phyloP scores from a whole-genome alignment of 2,797 vertebrate species.

The Crax fasciolata region DNA sequence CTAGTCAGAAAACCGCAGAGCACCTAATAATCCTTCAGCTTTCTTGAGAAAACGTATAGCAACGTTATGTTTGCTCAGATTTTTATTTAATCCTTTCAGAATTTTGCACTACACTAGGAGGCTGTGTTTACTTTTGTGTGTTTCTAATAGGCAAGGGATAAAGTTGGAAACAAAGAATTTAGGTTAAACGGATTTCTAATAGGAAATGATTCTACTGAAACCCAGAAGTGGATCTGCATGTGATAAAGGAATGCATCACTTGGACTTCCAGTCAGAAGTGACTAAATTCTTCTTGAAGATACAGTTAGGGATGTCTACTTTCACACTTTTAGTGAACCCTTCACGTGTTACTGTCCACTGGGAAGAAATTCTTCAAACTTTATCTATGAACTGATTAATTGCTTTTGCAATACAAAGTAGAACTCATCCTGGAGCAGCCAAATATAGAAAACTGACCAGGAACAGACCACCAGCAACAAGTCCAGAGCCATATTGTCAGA shows the following conservation, averaged over 20 bases:
- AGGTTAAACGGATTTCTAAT: constrained; percentile 1
- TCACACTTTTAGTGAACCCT: neutral
- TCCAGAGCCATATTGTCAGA: neutral
- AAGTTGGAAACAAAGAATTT: neutral
- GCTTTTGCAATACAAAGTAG: accelerated
- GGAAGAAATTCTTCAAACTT: neutral
- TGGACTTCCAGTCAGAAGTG: neutral
- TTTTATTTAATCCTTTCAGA: constrained; percentile 73
- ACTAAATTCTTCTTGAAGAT: neutral
- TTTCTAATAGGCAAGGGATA: constrained; percentile 46
- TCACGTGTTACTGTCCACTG: neutral
- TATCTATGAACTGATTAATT: accelerated
- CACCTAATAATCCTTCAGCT: constrained; percentile 63
- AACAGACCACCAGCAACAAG: neutral
- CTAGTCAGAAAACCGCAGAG: constrained; percentile 48
- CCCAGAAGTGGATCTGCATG: neutral
- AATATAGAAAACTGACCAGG: neutral
- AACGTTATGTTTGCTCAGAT: constrained; percentile 58
- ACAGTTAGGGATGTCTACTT: neutral
- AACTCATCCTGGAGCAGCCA: neutral
- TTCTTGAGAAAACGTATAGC: constrained; percentile 46
- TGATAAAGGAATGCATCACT: neutral
- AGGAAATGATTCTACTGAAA: neutral
- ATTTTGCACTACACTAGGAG: constrained; percentile 43
- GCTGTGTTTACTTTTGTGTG: constrained; percentile 48